phyloP scores from a whole-genome alignment of 2,797 vertebrate genomes.

The Phaenicophaeus curvirostris region DNA sequence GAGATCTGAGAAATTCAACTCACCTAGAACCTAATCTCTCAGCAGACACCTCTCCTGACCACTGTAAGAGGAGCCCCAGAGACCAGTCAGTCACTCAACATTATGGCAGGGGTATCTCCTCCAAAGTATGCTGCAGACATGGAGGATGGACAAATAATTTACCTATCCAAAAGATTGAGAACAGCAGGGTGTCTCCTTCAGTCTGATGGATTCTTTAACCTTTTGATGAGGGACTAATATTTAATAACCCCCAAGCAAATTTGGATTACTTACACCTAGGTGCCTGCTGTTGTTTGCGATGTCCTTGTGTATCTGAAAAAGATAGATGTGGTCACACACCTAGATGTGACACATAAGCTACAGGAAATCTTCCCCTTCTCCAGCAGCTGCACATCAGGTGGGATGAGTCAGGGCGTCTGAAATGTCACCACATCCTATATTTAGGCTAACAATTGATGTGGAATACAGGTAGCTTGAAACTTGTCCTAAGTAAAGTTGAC shows the following conservation, averaged over 20 bases:
- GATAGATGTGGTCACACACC: neutral
- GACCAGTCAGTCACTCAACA: neutral
- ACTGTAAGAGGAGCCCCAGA: neutral
- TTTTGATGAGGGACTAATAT: neutral
- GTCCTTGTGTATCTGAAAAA: neutral
- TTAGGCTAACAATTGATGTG: neutral
- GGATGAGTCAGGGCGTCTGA: neutral
- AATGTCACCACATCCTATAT: neutral
- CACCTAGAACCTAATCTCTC: neutral
- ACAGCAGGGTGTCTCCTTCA: neutral
- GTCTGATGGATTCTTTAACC: neutral
- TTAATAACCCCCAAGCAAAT: neutral
- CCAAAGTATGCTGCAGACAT: neutral
- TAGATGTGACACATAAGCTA: neutral
- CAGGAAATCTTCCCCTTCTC: neutral
- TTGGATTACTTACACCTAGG: neutral
- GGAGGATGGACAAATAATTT: neutral
- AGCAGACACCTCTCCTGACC: neutral
- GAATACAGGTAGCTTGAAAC: neutral
- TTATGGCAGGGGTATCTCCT: neutral
- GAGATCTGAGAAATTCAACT: neutral
- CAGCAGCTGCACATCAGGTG: neutral
- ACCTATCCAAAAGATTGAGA: neutral
- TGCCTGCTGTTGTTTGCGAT: neutral
- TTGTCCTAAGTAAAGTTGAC: neutral